A percentile compares a stretch with the other conserved stretches of the same genome.
These are phyloP conservation scores for Rallus limicola DNA, from an alignment of 2,113 vertebrate species.

Conservation along the genomic window DNA sequence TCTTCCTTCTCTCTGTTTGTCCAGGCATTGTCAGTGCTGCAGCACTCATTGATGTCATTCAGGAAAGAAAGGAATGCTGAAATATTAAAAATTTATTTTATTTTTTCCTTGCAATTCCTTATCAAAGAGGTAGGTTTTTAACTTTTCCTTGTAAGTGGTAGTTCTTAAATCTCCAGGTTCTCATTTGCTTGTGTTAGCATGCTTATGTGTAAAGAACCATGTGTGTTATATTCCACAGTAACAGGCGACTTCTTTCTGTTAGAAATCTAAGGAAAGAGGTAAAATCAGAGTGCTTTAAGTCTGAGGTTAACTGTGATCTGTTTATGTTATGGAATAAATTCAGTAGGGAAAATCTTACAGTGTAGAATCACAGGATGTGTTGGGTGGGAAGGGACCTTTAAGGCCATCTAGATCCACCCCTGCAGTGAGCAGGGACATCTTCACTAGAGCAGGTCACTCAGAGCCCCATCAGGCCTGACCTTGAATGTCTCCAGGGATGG, in stretches of 20 bases:
- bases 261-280: background rate
- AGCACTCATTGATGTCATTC: conserved; percentile 60
- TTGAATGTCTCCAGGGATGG: too few species aligned
- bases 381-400: too few species aligned
- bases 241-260: background rate
- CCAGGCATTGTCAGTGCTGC: conserved; percentile 60
- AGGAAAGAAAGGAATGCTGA: background rate
- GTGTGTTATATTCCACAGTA: background rate
- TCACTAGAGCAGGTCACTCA: too few species aligned
- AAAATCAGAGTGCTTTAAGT: background rate
- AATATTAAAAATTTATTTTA: conserved; percentile 65
- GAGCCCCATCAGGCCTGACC: too few species aligned
- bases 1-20: background rate
- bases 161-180: background rate
- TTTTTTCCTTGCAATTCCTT: conserved; percentile 71
- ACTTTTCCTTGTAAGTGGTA: background rate
- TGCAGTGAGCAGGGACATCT: too few species aligned
- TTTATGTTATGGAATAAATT: background rate
- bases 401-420: too few species aligned
- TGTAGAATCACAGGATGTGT: background rate
- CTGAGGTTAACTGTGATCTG: background rate
- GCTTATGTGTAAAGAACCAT: background rate
- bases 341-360: background rate
- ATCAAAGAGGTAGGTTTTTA: conserved; percentile 60
- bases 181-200: background rate